phyloP scores from a whole-genome alignment of 2,888 invertebrate species.

The Aelia acuminata region DNA sequence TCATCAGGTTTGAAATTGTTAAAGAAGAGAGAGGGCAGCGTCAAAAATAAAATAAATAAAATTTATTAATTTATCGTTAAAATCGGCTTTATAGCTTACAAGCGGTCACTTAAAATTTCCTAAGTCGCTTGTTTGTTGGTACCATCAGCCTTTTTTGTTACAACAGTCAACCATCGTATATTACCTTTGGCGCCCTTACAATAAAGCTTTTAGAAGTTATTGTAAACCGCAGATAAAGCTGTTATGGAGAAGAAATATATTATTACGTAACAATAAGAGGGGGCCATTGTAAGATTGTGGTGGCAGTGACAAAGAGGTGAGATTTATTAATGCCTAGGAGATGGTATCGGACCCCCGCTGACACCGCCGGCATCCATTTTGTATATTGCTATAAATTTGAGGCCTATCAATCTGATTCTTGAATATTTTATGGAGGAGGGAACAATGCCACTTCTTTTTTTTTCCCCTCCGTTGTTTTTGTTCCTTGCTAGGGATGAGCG shows the following conservation, averaged over 20 bases:
- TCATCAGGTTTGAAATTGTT: too few species aligned
- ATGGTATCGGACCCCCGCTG: constrained; percentile 25
- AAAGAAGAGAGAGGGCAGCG: too few species aligned
- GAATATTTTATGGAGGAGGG: constrained; percentile 16
- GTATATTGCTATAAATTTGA: constrained; percentile 43
- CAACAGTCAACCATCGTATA: background rate
- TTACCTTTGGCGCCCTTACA: background rate
- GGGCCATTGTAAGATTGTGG: constrained; percentile 41
- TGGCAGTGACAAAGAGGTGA: constrained; percentile 32
- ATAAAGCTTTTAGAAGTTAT: constrained; percentile 32
- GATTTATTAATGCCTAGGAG: constrained; percentile 39
- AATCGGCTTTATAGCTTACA: background rate
- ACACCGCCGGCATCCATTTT: constrained; percentile 26
- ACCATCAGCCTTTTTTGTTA: background rate
- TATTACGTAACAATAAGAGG: constrained; percentile 49
- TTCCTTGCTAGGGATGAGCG: background rate
- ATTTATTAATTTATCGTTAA: too few species aligned
- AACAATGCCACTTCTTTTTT: background rate
- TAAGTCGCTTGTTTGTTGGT: background rate
- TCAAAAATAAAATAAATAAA: too few species aligned
- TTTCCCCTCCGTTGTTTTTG: background rate
- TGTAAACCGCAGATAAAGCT: constrained; percentile 50
- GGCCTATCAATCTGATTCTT: constrained; percentile 7
- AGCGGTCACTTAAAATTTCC: background rate
- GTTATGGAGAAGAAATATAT: constrained; percentile 37